Conservation (phyloP, 2,888 invertebrate genomes). For the Corbicula japonica region DNA sequence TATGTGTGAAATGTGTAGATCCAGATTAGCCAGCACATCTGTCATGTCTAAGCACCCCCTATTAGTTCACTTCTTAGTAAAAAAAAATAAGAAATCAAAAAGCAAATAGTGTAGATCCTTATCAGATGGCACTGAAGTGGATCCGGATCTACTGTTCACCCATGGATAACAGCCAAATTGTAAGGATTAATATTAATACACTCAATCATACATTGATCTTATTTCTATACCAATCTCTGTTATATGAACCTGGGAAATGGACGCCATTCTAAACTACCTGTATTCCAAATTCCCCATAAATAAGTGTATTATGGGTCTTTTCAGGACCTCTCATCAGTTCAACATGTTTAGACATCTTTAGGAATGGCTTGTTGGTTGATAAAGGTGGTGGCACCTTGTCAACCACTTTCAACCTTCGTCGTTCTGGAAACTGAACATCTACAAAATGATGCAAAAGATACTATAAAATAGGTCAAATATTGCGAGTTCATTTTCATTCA, state of each 20-base stretch:
- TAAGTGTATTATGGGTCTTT: constrained; percentile 92
- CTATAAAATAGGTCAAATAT: not conserved
- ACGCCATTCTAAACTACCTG: no score
- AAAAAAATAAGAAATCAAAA: no score
- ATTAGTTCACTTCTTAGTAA: no score
- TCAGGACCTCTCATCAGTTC: constrained; percentile 97
- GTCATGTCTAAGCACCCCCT: no score
- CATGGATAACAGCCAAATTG: not conserved
- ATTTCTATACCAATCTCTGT: no score
- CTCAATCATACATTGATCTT: not conserved
- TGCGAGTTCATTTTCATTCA: no score
- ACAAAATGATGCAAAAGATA: constrained; percentile 33
- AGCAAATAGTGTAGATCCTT: no score
- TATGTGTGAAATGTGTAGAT: no score
- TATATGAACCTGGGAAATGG: no score
- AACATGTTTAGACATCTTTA: constrained; percentile 94
- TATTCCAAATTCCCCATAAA: constrained; percentile 97
- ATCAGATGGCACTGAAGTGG: not conserved
- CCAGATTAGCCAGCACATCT: no score
- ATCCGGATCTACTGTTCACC: not conserved
- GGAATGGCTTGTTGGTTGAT: constrained; percentile 89
- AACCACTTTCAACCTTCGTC: constrained; percentile 88
- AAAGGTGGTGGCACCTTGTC: constrained; percentile 90
- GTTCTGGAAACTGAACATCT: constrained; percentile 84
- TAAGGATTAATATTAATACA: not conserved